phyloP scores from a whole-genome alignment of 2,797 vertebrate genomes.

The Pelodytes ibericus region DNA sequence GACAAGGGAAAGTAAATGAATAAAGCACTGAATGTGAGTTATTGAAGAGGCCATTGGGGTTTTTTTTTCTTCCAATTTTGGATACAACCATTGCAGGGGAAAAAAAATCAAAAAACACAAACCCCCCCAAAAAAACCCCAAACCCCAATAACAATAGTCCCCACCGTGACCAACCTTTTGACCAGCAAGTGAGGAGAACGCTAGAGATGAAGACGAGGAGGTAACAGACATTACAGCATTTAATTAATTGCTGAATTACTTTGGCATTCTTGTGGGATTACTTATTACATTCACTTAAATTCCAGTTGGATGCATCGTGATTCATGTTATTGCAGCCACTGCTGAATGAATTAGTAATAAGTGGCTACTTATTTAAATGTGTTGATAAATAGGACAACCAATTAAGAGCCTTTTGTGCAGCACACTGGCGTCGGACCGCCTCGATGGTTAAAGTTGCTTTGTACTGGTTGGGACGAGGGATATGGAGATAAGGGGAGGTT shows the following conservation, averaged over 20 bases:
- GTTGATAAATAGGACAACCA: constrained; percentile 59
- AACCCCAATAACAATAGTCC: neutral
- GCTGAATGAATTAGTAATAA: constrained; percentile 72
- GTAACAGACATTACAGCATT: constrained; percentile 52
- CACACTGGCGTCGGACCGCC: constrained; percentile 41
- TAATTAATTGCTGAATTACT: constrained; percentile 69
- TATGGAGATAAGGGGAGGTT: too few relatives aligned
- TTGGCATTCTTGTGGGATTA: constrained; percentile 61
- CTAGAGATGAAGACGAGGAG: constrained; percentile 46
- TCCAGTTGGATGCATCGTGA: constrained; percentile 65
- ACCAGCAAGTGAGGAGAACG: constrained; percentile 16
- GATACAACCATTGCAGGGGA: neutral
- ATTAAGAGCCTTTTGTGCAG: constrained; percentile 60
- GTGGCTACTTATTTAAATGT: constrained; percentile 66
- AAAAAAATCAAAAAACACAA: neutral
- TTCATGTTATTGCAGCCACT: constrained; percentile 67
- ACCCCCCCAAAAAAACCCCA: neutral
- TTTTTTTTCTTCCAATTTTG: constrained; percentile 43
- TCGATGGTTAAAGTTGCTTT: neutral
- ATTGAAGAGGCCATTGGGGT: neutral
- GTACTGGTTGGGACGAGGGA: too few relatives aligned
- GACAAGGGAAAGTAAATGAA: constrained; percentile 38
- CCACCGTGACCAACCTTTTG: neutral
- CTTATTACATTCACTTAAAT: constrained; percentile 66
- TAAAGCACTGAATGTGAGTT: constrained; percentile 20